These are phyloP conservation scores for Laodelphax striatellus DNA, from an alignment of 1,140 invertebrate genomes.

Conservation along the genomic window DNA sequence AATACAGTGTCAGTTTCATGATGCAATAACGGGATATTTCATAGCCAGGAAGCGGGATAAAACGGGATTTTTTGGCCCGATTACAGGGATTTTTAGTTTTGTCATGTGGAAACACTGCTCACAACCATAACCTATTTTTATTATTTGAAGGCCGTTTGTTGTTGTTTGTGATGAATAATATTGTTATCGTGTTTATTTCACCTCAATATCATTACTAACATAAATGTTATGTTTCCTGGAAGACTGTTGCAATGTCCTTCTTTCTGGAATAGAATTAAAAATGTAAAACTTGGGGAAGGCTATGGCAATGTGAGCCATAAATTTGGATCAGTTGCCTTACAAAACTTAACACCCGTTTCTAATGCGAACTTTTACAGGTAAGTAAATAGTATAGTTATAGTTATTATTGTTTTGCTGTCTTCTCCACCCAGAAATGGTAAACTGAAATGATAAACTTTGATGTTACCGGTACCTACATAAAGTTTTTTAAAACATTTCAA, in stretches of 20 bases:
- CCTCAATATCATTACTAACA: background rate
- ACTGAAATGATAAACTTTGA: background rate
- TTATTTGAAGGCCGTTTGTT: too few species aligned
- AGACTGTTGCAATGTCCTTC: slow-evolving; percentile 1
- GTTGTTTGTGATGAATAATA: too few species aligned
- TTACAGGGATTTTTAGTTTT: too few species aligned
- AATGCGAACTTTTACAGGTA: background rate
- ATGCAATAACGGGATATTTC: too few species aligned
- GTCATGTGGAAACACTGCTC: too few species aligned
- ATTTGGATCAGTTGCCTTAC: background rate
- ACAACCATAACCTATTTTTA: too few species aligned
- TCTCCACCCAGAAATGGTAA: background rate
- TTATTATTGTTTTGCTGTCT: too few species aligned
- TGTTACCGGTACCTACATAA: background rate
- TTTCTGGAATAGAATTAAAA: slow-evolving; percentile 7
- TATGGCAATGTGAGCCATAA: background rate
- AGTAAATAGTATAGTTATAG: background rate
- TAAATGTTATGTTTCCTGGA: slow-evolving; percentile 21
- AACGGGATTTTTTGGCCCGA: too few species aligned
- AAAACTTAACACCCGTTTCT: background rate
- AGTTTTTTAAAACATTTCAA: background rate
- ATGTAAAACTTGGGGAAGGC: slow-evolving; percentile 7
- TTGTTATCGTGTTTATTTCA: background rate
- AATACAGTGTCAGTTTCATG: too few species aligned
- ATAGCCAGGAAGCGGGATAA: too few species aligned